A percentile compares a stretch with the other conserved stretches of the same genome.
These are phyloP conservation scores for Fratercula arctica DNA, from an alignment of 2,797 vertebrate species.

Conservation along the genomic window DNA sequence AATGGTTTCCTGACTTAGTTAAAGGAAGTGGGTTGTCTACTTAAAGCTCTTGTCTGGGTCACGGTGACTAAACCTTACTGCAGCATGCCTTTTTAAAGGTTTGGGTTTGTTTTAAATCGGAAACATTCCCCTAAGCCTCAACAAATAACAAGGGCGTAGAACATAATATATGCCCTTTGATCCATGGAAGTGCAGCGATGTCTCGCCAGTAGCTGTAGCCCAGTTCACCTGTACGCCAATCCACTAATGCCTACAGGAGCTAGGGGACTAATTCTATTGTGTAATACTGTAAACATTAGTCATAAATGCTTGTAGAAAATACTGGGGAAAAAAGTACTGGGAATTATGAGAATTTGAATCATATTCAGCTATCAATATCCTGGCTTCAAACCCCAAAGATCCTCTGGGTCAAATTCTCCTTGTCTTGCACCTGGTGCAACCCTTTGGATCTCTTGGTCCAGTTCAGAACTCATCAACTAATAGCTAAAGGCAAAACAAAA, in stretches of 20 bases:
- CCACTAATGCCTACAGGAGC: neutral
- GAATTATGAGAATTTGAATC: neutral
- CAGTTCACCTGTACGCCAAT: neutral
- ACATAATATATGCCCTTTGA: neutral
- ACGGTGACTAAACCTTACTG: constrained; percentile 40
- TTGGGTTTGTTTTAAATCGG: neutral
- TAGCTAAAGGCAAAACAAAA: neutral
- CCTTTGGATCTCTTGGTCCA: neutral
- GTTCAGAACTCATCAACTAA: neutral
- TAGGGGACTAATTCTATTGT: neutral
- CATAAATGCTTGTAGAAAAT: neutral
- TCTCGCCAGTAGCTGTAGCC: neutral
- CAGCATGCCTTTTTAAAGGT: neutral
- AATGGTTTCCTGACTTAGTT: constrained; percentile 44
- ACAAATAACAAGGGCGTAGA: neutral
- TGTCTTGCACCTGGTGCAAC: neutral
- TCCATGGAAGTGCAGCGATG: neutral
- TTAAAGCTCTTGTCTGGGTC: constrained; percentile 53
- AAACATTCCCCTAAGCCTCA: neutral
- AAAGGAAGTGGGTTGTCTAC: constrained; percentile 52
- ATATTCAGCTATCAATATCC: neutral
- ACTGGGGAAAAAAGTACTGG: neutral
- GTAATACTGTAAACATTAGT: neutral
- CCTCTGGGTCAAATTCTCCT: neutral
- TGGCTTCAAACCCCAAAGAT: neutral